Conservation (phyloP, 2,888 invertebrate species). For the Polymixis flavicincta region DNA sequence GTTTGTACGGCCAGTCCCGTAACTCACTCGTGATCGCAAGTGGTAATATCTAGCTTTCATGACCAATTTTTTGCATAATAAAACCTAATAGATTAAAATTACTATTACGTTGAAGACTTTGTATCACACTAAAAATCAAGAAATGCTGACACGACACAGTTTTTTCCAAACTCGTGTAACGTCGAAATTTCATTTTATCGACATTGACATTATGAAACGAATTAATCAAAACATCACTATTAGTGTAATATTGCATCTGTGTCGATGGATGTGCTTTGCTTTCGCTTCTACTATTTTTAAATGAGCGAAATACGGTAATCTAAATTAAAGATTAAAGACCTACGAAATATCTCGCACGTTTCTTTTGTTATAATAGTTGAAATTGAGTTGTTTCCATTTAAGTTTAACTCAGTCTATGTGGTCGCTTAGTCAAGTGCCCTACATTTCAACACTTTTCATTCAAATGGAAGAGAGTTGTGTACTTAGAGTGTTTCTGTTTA, state of each 20-base stretch:
- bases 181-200: conserved; percentile 18
- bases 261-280: conserved; percentile 62
- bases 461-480: conserved; percentile 88
- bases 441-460: conserved; percentile 84
- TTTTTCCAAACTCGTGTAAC: not conserved
- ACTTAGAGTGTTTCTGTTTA: conserved; percentile 79
- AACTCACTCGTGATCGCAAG: not conserved
- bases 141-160: no score
- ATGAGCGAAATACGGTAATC: conserved; percentile 51
- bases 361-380: conserved; percentile 30
- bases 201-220: conserved; percentile 7
- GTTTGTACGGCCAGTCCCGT: not conserved
- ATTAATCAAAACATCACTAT: conserved; percentile 31
- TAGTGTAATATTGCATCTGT: conserved; percentile 57
- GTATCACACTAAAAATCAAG: not conserved
- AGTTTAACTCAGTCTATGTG: conserved; percentile 65
- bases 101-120: no score
- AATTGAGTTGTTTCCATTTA: conserved; percentile 37
- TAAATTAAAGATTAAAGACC: conserved; percentile 32
- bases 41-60: not conserved
- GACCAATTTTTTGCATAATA: no score
- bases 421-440: conserved; percentile 79
- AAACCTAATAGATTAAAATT: no score
- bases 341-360: conserved; percentile 32
- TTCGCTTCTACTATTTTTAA: conserved; percentile 61